Conservation (phyloP, 2,113 vertebrate genomes). For the Nipponia nippon region DNA sequence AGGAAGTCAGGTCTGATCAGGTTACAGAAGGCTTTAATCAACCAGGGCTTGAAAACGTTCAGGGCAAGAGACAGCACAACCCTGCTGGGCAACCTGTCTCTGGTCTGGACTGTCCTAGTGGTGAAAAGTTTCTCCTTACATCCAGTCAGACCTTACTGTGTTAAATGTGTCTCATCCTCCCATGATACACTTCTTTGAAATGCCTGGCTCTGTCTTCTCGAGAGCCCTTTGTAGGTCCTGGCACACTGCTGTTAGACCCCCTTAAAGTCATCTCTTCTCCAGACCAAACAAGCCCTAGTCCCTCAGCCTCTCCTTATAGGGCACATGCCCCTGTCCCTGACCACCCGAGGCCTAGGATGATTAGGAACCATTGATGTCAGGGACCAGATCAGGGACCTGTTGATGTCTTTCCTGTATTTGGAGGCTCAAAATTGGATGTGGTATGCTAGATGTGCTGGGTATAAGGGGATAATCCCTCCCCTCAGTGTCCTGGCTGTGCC, state of each 20-base stretch:
- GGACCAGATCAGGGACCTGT: neutral
- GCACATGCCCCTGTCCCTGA: neutral
- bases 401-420: neutral
- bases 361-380: no score
- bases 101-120: neutral
- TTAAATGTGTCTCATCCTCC: neutral
- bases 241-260: neutral
- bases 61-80: neutral
- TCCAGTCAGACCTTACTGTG: neutral
- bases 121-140: neutral
- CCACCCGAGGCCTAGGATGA: neutral
- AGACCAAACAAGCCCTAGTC: neutral
- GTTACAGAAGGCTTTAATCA: neutral
- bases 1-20: neutral
- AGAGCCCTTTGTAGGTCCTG: neutral
- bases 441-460: neutral
- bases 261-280: neutral
- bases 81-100: neutral
- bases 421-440: neutral
- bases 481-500: neutral
- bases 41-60: neutral
- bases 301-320: neutral
- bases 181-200: neutral
- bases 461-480: neutral
- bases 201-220: neutral